These are phyloP conservation scores for Drosophila bunnanda DNA, from an alignment of 2,888 invertebrate genomes.

Conservation along the genomic window DNA sequence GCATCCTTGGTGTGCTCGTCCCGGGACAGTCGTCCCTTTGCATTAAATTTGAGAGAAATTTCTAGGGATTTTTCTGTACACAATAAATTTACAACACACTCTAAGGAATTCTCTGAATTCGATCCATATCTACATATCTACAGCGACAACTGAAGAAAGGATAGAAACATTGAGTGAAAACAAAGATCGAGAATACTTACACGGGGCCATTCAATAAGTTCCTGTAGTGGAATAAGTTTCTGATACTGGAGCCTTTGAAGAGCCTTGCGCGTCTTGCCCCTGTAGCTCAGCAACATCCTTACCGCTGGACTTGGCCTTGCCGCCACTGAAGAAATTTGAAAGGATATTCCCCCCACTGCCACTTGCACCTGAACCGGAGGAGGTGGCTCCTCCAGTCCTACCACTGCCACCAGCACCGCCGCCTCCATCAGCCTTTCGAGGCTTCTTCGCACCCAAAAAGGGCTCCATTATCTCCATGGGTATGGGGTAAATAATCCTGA, in stretches of 20 bases:
- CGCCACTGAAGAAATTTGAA: slow-evolving; percentile 13
- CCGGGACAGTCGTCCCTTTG: neutral
- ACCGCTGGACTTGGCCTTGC: neutral
- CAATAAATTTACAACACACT: neutral
- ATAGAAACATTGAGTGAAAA: neutral
- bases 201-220: neutral
- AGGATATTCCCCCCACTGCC: neutral
- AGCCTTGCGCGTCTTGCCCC: neutral
- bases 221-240: neutral
- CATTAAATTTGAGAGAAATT: neutral
- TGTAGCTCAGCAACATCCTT: neutral
- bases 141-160: slow-evolving; percentile 2
- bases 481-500: slow-evolving; percentile 72
- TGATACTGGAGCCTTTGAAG: neutral
- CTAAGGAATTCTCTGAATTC: neutral
- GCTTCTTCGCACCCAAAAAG: slow-evolving; percentile 12
- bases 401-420: neutral
- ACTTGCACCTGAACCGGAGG: neutral
- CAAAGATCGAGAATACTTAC: neutral
- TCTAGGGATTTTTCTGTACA: neutral
- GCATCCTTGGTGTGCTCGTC: neutral
- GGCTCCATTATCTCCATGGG: slow-evolving; percentile 70
- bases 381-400: too few species aligned
- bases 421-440: neutral
- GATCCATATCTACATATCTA: slow-evolving; percentile 3